Conservation (phyloP, 2,797 vertebrate genomes). For the Novumbra hubbsi region DNA sequence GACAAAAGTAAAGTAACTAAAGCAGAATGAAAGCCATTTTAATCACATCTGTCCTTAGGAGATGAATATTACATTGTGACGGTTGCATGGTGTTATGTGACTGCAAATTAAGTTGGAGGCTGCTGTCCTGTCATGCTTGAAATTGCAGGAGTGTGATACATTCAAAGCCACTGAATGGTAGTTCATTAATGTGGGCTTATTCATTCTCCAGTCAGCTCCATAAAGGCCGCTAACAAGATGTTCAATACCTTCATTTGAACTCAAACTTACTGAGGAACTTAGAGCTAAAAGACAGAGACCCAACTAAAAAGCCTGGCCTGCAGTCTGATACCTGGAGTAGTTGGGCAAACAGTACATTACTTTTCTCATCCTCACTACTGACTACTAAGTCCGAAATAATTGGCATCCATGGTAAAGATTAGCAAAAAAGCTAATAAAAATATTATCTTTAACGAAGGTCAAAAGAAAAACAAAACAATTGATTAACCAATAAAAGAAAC, state of each 20-base stretch:
- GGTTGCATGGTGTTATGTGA: conserved; percentile 1
- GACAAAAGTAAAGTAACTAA: not conserved
- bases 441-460: no score
- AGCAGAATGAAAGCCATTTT: conserved; percentile 3
- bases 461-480: no score
- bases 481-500: no score
- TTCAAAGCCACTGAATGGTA: conserved; percentile 7
- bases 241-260: not conserved
- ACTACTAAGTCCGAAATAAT: no score
- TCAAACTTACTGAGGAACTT: conserved; percentile 35
- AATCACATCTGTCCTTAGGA: conserved; percentile 15
- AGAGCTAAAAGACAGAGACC: conserved; percentile 68
- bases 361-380: not conserved
- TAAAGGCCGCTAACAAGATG: not conserved
- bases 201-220: not conserved
- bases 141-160: conserved; percentile 16
- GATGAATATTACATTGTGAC: not conserved
- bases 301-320: not conserved
- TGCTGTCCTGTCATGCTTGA: conserved; percentile 13
- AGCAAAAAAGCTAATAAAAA: no score
- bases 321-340: not conserved
- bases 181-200: conserved; percentile 1
- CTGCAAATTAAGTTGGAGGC: conserved; percentile 10
- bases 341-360: not conserved
- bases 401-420: no score